Evolutionary conservation across 2,113 vertebrate genomes (phyloP), one percentile per base, ranked within the genome.

Genomic region (Diphyllodes magnificus): DNA sequence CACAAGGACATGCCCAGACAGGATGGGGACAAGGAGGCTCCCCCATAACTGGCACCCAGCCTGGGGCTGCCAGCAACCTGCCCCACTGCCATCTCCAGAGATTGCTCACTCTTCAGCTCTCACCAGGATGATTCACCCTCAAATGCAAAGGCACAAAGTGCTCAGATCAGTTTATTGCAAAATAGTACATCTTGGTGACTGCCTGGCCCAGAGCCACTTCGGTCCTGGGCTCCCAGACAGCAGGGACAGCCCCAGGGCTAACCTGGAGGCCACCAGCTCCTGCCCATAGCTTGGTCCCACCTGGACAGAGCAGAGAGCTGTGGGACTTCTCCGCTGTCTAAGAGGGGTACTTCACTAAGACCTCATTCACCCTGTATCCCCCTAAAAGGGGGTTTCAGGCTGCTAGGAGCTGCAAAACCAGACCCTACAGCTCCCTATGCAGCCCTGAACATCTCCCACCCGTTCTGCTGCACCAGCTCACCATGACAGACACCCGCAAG

Each of bases 141-240:
- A 82, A 75, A 93, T 92, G 78, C 75, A 94, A 90, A 93, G 49
- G 57, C 13, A 4, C 47, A 44, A 66, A 79, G 27, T 2, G 5
- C 90, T 93, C 78, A 59, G 51, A 88, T 90, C 76, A 77, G 71
- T 70, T 49, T 33, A 3, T 86, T 90, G 96, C 91, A 90, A 93
- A 95, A 95, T 49, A 65, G 9, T 22, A 31, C 45, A 37, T 64
- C 73, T 77, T 64, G 28, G 73, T 20, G 44, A 68, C 73, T 54
- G 39, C 40, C 56, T 92, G 53, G 73, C 87, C 40, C 53, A 35
- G 19, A 82, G 78, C 65, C 45, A 72, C 59, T 49, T 69, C 6
- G 16, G 51, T 66, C 17, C 65, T 24, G 23, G 44, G 65, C 66
- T 87, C 37, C 37, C 40, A 94, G 82, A 93, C 88, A 33, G 27